Evolutionary conservation across 1,140 invertebrate genomes (phyloP).

Genomic region (Drosophila kohkoa): DNA sequence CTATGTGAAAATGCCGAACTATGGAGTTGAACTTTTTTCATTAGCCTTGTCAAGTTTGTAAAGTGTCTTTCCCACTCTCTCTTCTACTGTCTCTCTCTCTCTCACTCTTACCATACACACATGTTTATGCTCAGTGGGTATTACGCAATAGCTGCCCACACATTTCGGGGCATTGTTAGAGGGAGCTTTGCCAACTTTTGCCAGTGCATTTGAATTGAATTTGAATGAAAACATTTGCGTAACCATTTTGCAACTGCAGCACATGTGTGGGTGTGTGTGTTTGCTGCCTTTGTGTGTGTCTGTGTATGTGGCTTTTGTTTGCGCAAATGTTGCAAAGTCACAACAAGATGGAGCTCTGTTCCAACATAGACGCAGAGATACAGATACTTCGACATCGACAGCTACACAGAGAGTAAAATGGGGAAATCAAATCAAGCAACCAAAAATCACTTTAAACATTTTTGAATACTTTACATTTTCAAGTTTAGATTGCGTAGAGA

Average conservation of each 20-base stretch:
- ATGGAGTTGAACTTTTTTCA: conserved; percentile 30
- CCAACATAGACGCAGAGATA: conserved; percentile 25
- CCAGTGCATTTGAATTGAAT: conserved; percentile 64
- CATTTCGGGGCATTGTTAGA: conserved; percentile 1
- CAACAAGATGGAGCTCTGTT: conserved; percentile 18
- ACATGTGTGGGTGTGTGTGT: conserved; percentile 11
- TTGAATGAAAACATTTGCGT: conserved; percentile 75
- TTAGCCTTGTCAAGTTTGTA: conserved; percentile 25
- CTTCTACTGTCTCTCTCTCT: neutral
- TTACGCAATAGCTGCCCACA: conserved; percentile 31
- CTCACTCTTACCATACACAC: neutral
- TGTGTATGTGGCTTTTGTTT: conserved; percentile 23
- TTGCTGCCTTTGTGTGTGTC: neutral
- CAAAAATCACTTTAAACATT: too few species aligned
- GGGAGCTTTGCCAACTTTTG: conserved; percentile 35
- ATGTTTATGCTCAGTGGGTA: conserved; percentile 8
- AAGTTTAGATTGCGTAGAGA: too few species aligned
- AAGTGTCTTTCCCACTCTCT: neutral
- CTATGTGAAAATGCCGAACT: conserved; percentile 12
- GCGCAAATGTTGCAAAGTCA: conserved; percentile 46
- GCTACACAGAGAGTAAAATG: conserved; percentile 11
- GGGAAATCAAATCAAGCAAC: too few species aligned
- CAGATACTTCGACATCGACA: conserved; percentile 16
- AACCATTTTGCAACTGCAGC: conserved; percentile 68
- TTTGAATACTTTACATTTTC: too few species aligned